These are phyloP conservation scores for Rhinolophus ferrumequinum DNA, from an alignment of 2,113 vertebrate species.

Conservation along the genomic window DNA sequence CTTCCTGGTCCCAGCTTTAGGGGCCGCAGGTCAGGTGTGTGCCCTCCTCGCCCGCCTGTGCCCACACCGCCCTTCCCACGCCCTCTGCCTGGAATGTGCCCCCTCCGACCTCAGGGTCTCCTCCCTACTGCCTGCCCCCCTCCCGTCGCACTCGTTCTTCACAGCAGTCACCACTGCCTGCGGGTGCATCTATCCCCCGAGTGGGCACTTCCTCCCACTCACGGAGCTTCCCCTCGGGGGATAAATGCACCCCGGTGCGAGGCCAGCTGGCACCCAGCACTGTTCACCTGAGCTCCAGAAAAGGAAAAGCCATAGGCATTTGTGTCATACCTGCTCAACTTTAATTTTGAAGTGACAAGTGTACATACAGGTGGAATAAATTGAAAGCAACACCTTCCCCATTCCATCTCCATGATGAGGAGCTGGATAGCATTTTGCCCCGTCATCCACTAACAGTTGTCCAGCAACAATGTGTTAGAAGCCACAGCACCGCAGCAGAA, in stretches of 20 bases:
- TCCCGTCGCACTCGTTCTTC: neutral
- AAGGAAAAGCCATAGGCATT: neutral
- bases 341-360: conserved; percentile 63
- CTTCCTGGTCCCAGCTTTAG: neutral
- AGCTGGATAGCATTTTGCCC: neutral
- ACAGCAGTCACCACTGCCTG: neutral
- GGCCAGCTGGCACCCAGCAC: neutral
- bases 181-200: neutral
- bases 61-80: neutral
- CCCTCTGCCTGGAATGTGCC: neutral
- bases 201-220: neutral
- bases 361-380: conserved; percentile 38
- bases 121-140: neutral
- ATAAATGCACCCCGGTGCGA: neutral
- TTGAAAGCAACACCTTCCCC: neutral
- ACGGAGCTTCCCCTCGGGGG: too few relatives aligned
- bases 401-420: neutral
- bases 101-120: neutral
- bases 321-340: conserved; percentile 52
- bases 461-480: neutral
- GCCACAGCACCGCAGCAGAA: neutral
- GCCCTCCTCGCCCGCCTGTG: neutral
- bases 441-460: neutral
- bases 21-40: neutral
- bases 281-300: neutral